A percentile compares a stretch with the other conserved stretches of the same genome.
These are phyloP conservation scores for Dynastes grantii DNA, from an alignment of 2,888 invertebrate species.

Conservation along the genomic window DNA sequence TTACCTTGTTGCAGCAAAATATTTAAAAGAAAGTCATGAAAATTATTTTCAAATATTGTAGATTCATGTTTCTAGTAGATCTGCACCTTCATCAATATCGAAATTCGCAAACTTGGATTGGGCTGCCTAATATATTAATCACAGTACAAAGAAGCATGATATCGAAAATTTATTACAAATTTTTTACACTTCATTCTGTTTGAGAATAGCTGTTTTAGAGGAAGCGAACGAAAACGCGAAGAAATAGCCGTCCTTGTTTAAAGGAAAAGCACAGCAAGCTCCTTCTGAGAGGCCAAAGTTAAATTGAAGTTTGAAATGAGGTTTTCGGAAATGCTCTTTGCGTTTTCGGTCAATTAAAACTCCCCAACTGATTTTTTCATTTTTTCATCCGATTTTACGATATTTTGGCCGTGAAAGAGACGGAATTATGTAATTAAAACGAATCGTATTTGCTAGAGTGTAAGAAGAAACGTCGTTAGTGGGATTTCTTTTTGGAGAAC, in stretches of 20 bases:
- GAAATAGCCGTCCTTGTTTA: neutral
- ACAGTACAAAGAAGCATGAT: too few relatives aligned
- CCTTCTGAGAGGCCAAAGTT: slow-evolving; percentile 13
- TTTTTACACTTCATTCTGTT: too few relatives aligned
- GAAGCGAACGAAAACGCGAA: too few relatives aligned
- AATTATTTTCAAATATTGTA: too few relatives aligned
- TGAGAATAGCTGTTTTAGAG: too few relatives aligned
- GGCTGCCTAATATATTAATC: too few relatives aligned
- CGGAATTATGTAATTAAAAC: slow-evolving; percentile 40
- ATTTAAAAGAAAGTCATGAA: too few relatives aligned
- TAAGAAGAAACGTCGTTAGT: slow-evolving; percentile 28
- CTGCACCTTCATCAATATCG: too few relatives aligned
- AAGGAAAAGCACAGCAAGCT: neutral
- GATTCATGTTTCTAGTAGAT: too few relatives aligned
- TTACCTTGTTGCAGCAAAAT: too few relatives aligned
- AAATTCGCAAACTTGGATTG: too few relatives aligned
- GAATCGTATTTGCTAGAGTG: slow-evolving; percentile 29
- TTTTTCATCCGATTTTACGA: slow-evolving; percentile 38
- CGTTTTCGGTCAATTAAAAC: slow-evolving; percentile 42
- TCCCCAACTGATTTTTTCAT: slow-evolving; percentile 33
- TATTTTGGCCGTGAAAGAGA: slow-evolving; percentile 21
- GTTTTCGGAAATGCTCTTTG: slow-evolving; percentile 23
- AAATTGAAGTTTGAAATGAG: slow-evolving; percentile 38
- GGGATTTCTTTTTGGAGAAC: neutral
- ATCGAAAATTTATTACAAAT: too few relatives aligned